Conservation (phyloP, 2,797 vertebrate species). For the Aselliscus stoliczkanus region DNA sequence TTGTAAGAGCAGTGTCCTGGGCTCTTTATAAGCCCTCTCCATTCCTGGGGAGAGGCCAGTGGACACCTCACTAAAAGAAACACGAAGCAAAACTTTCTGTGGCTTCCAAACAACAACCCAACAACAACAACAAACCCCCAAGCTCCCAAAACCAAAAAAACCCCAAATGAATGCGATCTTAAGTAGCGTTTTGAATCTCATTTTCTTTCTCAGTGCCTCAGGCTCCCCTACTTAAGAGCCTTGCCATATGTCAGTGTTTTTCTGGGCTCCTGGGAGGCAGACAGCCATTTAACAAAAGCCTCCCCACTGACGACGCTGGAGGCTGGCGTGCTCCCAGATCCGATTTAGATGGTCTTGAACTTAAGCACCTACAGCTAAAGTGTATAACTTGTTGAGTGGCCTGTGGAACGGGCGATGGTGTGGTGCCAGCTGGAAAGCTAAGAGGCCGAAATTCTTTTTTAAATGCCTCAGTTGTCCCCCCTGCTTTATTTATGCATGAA, state of each 20-base stretch:
- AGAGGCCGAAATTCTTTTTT: background rate
- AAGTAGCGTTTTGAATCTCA: constrained; percentile 8
- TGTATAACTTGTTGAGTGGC: background rate
- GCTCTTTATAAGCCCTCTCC: background rate
- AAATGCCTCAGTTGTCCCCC: background rate
- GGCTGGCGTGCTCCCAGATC: background rate
- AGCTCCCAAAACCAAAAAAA: no score
- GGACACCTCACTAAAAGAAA: background rate
- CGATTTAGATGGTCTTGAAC: background rate
- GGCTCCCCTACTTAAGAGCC: background rate
- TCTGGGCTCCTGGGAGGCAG: background rate
- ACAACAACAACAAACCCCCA: background rate
- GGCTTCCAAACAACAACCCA: background rate
- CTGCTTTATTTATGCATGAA: background rate
- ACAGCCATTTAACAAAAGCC: background rate
- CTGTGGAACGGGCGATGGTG: background rate
- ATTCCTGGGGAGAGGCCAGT: background rate
- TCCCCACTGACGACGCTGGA: background rate
- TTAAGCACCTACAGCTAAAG: background rate
- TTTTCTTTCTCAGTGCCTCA: background rate
- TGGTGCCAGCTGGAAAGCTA: background rate
- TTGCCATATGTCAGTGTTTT: constrained; percentile 38
- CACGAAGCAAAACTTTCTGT: background rate
- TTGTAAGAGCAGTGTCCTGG: background rate
- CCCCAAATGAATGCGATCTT: background rate